Base-by-base conservation (phyloP, 2,888 invertebrate species). In the Hirtodrosophila trivittata region DNA sequence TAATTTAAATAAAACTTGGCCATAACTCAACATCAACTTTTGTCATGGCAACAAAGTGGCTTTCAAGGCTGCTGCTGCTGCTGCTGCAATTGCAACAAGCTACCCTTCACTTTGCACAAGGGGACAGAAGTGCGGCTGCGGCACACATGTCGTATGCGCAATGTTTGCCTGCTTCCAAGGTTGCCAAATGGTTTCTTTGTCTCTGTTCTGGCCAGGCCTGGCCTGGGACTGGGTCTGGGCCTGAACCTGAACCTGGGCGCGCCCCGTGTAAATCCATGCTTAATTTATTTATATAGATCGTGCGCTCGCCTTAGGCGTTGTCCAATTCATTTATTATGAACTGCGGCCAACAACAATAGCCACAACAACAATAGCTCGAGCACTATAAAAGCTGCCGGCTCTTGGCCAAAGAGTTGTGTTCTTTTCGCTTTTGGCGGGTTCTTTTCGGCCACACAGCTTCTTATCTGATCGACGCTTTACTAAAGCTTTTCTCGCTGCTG, bases 281-380 rank as follows among this genome's bases (percentile, higher is more conserved):
- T 77, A 66, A 78, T 77, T 78, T 77, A 73, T 77, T 73, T 87
- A 87, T 87, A 72, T 87, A 83, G 80, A 83, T 85, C 81, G 87
- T 70, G 78, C 66, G 76, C 71, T 75, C 18, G 80, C 80, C 84
- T 83, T 60, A 83, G 80, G 80, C 86, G 84, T 81, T 86, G 86
- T 60, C 84, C 78, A 83, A 75, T 64, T 82, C 67, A 70, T 83
- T 83, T 76, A 64, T 72, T 80, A 64, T 74, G 57, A 64, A 67
- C 67, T 54, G 47, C 41, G 43, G 28, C 55, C 38, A 32, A 56
- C 28, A 56, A 51, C 28, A 45, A 37, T 42, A 46, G 46, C 13
- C 38, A 38, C 37, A 55, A 25, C 26, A 45, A 35, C 32, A 54
- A 39, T 39, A 38, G 42, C 25, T 37, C 46, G 14, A 16, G 33